Base-by-base conservation (phyloP, 2,888 invertebrate species). In the Napeogenes inachia region DNA sequence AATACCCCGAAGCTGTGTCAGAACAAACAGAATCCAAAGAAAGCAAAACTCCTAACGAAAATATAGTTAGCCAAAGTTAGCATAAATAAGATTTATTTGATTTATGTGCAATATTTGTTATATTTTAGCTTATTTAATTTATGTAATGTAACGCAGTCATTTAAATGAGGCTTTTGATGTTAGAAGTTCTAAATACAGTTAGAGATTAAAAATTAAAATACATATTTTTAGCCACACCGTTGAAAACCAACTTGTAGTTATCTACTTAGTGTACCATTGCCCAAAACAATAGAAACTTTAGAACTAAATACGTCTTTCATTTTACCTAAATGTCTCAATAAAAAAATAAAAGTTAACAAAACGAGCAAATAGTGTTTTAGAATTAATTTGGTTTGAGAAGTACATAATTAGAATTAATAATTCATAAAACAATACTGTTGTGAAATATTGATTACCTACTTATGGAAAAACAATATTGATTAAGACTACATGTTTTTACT, bases 31-130 rank as follows among this genome's bases (percentile, higher is more conserved):
- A 72, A 64, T 54, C 59, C 38, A 75, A 65, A 54, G 75, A 75
- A 73, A 76, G 68, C 70, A 75, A 71, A 68, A 70, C 75, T 70
- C 78, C 78, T 69, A 78, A 75, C 58, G 78, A 80, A 67, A 79
- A 78, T 68, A 62, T 77, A 71, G 71, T 73, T 70, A 81, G 75
- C 76, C 79, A 86, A 75, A 89, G 88, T 84, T 89, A 89, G 82
- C 86, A 75, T 61, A 33, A 13, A 38, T 68, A 72, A 71, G 33
- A 63, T 60, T 38, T 4, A 55, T 62, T 78, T 70, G 62, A 68
- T 73, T 68, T 80, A 77, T 66, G 86, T 85, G 85, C 85, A 86
- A 85, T 87, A 84, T 78, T 79, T 76, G 75, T 79, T 79, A 76
- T 71, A 50, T 68, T 78, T 71, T 69, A 72, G 78, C 77, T 71